Conservation (phyloP, 2,797 vertebrate species). For the Glossophaga mutica region DNA sequence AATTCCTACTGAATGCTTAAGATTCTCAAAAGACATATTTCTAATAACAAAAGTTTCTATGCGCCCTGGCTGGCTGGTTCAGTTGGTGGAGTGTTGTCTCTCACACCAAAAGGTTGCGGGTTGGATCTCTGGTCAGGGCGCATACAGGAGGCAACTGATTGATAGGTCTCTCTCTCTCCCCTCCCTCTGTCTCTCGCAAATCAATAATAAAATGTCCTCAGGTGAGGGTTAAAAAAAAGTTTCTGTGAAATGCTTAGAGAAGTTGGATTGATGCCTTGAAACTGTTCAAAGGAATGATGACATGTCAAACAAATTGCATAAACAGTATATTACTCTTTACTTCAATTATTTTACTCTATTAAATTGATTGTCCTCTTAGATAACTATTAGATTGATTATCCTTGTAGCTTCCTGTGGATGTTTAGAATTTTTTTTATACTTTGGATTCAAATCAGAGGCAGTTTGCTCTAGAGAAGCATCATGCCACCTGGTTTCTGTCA, state of each 20-base stretch:
- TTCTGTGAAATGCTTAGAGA: constrained; percentile 71
- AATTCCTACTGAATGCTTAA: constrained; percentile 73
- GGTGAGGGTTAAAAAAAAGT: constrained; percentile 36
- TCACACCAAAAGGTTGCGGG: neutral
- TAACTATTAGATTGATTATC: neutral
- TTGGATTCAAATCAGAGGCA: neutral
- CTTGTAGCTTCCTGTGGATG: neutral
- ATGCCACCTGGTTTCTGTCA: neutral
- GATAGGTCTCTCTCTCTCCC: no score
- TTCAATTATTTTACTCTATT: neutral
- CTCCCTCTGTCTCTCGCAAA: no score
- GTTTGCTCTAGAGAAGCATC: neutral
- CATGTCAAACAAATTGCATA: constrained; percentile 66
- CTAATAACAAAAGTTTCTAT: constrained; percentile 71
- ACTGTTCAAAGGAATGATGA: constrained; percentile 71
- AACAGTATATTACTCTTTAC: constrained; percentile 51
- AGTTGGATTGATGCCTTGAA: constrained; percentile 72
- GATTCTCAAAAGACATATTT: constrained; percentile 70
- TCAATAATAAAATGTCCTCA: neutral
- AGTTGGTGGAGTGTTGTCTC: neutral
- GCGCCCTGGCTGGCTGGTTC: neutral
- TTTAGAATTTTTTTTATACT: neutral
- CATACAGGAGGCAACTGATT: no score
- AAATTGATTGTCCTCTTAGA: neutral
- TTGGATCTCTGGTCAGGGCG: no score